Conservation (phyloP, 1,140 invertebrate species). For the Batillaria attramentaria region DNA sequence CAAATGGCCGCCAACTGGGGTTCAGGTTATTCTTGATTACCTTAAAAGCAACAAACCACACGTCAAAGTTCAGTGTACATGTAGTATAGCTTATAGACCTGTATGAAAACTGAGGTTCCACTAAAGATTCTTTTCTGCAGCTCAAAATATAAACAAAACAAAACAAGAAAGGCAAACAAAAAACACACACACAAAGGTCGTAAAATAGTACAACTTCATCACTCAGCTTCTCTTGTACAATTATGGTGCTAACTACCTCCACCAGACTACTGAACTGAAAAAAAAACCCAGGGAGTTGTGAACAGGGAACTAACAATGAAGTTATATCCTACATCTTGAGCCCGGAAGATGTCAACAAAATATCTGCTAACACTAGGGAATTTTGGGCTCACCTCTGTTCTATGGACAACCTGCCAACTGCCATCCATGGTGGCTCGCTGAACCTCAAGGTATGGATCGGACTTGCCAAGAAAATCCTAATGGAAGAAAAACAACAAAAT, state of each 20-base stretch:
- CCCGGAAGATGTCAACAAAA: too few species aligned
- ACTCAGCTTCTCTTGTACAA: too few species aligned
- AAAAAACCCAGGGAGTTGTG: too few species aligned
- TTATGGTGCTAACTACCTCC: too few species aligned
- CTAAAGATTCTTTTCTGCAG: background rate
- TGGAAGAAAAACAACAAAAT: slow-evolving; percentile 40
- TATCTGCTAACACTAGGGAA: too few species aligned
- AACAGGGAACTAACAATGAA: background rate
- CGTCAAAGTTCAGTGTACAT: too few species aligned
- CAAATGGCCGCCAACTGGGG: slow-evolving; percentile 71
- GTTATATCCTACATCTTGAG: too few species aligned
- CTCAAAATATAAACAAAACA: background rate
- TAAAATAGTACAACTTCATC: too few species aligned
- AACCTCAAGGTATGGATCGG: slow-evolving; percentile 76
- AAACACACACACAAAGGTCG: too few species aligned
- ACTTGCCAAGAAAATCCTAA: slow-evolving; percentile 76
- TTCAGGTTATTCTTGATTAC: slow-evolving; percentile 72
- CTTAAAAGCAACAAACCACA: too few species aligned
- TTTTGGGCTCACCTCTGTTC: slow-evolving; percentile 65
- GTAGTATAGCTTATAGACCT: too few species aligned
- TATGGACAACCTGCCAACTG: slow-evolving; percentile 60
- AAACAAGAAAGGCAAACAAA: background rate
- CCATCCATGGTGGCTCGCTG: slow-evolving; percentile 72
- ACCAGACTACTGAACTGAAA: too few species aligned
- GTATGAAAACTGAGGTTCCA: background rate